A percentile compares a stretch with the other conserved stretches of the same genome.
Conservation (phyloP, 1,140 invertebrate species). For the Orchestia grillus region DNA sequence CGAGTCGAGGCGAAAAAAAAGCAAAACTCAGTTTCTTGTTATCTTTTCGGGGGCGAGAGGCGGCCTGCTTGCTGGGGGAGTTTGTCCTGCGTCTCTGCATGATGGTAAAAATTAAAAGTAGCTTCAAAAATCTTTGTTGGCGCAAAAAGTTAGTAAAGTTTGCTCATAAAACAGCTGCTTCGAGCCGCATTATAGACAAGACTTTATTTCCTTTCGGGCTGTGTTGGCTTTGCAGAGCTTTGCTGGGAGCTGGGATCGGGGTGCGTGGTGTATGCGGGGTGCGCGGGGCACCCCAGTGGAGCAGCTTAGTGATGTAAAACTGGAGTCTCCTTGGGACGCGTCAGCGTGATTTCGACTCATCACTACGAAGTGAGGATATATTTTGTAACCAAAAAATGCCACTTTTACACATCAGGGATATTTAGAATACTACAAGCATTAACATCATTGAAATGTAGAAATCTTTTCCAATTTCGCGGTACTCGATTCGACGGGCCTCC, state of each 20-base stretch:
- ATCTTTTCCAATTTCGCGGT: too few relatives aligned
- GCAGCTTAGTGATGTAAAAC: too few relatives aligned
- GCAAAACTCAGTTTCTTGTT: not conserved
- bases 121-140: conserved; percentile 31
- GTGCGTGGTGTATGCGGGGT: not conserved
- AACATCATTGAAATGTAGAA: too few relatives aligned
- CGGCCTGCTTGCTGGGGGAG: not conserved
- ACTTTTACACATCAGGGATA: too few relatives aligned
- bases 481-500: too few relatives aligned
- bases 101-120: conserved; percentile 30
- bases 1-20: too few relatives aligned
- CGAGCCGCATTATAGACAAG: not conserved
- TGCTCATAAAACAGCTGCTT: conserved; percentile 40
- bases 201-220: not conserved
- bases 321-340: too few relatives aligned
- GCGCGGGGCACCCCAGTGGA: too few relatives aligned
- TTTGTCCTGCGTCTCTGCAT: conserved; percentile 25
- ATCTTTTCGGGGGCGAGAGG: not conserved
- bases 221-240: not conserved
- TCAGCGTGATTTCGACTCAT: too few relatives aligned
- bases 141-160: conserved; percentile 42
- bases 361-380: too few relatives aligned
- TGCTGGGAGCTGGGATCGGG: not conserved
- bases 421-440: too few relatives aligned
- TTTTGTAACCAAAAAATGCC: too few relatives aligned